phyloP scores from a whole-genome alignment of 2,113 vertebrate species.

The Nicator chloris region DNA sequence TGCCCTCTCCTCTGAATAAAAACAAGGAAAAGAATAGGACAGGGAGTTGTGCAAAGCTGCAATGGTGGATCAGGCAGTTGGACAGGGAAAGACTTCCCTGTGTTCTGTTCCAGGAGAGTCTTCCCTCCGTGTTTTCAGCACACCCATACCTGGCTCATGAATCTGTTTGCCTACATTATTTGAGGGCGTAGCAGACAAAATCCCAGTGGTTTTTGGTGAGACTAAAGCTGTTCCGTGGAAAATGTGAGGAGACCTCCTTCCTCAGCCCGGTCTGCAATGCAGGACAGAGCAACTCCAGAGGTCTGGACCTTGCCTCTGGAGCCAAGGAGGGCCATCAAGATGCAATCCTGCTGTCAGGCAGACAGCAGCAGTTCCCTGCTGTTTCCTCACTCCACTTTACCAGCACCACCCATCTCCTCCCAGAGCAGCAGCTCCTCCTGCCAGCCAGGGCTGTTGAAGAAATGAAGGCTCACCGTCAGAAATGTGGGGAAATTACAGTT shows the following conservation, averaged over 20 bases:
- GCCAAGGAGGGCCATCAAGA: not conserved
- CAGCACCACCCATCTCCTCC: not conserved
- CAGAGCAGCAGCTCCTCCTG: not conserved
- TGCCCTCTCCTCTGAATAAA: not conserved
- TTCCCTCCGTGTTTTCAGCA: not conserved
- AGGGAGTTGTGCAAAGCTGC: not conserved
- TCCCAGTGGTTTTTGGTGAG: not conserved
- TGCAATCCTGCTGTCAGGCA: not conserved
- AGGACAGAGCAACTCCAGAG: not conserved
- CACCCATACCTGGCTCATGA: rapidly evolving
- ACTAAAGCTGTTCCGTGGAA: not conserved
- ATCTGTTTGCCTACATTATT: not conserved
- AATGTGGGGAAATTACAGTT: not conserved
- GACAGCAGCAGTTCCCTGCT: not conserved
- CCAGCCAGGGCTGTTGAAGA: not conserved
- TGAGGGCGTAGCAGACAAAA: not conserved
- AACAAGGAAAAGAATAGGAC: no score
- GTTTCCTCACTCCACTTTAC: not conserved
- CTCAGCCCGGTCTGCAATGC: not conserved
- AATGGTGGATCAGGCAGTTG: not conserved
- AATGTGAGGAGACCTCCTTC: not conserved
- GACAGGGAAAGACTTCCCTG: not conserved
- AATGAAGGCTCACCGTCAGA: not conserved
- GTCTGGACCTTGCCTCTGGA: not conserved
- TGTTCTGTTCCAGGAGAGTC: not conserved